A percentile compares a stretch with the other conserved stretches of the same genome.
Evolutionary conservation across 1,140 invertebrate genomes (phyloP).

Genomic region (Matsumurasca onukii): DNA sequence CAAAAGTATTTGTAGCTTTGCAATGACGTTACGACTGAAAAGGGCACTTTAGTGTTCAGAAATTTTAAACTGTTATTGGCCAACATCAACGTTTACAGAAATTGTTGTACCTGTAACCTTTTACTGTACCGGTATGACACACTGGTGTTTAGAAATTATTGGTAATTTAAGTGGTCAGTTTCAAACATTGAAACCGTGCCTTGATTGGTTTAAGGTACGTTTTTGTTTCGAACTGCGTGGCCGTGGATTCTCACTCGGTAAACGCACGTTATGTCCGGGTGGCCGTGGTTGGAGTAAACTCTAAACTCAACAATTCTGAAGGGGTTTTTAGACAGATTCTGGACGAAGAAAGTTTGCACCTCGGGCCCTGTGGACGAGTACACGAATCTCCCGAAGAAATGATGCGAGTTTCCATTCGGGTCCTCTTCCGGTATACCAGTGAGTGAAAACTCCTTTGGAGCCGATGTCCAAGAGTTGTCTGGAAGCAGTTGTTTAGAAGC

Average conservation of each 20-base stretch:
- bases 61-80: too few relatives aligned
- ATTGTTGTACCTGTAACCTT: too few relatives aligned
- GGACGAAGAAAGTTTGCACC: background rate
- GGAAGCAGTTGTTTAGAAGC: conserved; percentile 73
- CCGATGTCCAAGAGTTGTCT: conserved; percentile 82
- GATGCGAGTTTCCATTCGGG: background rate
- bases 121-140: too few relatives aligned
- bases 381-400: background rate
- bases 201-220: too few relatives aligned
- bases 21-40: too few relatives aligned
- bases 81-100: too few relatives aligned
- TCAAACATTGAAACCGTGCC: too few relatives aligned
- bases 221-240: too few relatives aligned
- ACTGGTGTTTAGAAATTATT: too few relatives aligned
- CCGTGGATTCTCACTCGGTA: conserved; percentile 10
- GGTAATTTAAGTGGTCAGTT: too few relatives aligned
- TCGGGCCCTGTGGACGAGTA: background rate
- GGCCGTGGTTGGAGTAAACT: conserved; percentile 6
- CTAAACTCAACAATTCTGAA: background rate
- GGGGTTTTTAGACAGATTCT: background rate
- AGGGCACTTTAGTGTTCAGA: too few relatives aligned
- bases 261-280: background rate
- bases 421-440: background rate
- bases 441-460: conserved; percentile 83
- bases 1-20: too few relatives aligned